A percentile compares a stretch with the other conserved stretches of the same genome.
Conservation (phyloP, 2,888 invertebrate genomes). For the Agrotis puta region DNA sequence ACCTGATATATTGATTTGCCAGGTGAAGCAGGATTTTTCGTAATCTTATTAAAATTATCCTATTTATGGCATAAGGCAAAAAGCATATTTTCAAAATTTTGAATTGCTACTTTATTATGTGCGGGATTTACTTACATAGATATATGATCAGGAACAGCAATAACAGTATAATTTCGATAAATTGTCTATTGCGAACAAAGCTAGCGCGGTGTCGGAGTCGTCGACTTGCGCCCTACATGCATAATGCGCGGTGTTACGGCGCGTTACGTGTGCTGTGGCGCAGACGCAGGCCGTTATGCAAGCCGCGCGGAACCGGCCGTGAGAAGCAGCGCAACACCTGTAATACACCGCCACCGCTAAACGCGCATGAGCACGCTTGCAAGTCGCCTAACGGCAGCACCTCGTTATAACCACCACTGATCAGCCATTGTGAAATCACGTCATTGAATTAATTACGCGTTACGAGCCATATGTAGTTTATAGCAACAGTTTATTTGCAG, state of each 20-base stretch:
- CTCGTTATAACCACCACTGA: constrained; percentile 62
- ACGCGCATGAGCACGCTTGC: constrained; percentile 72
- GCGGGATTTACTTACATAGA: constrained; percentile 18
- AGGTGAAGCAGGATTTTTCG: constrained; percentile 34
- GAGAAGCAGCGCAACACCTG: constrained; percentile 86
- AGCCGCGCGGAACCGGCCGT: constrained; percentile 84
- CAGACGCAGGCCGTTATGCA: constrained; percentile 83
- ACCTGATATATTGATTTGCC: constrained; percentile 56
- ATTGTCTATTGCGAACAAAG: constrained; percentile 54
- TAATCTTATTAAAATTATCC: constrained; percentile 3
- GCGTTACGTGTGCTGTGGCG: constrained; percentile 82
- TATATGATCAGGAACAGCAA: constrained; percentile 39
- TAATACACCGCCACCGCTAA: constrained; percentile 72
- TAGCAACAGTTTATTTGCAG: constrained; percentile 42
- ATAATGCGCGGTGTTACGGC: constrained; percentile 86
- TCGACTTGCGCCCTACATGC: constrained; percentile 84
- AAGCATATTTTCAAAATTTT: not conserved
- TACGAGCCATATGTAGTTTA: constrained; percentile 50
- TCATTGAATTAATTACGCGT: constrained; percentile 58
- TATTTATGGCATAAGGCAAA: not conserved
- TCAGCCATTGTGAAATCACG: constrained; percentile 66
- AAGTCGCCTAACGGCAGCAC: constrained; percentile 73
- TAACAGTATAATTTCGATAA: constrained; percentile 46
- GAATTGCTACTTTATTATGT: not conserved
- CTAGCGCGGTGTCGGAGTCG: constrained; percentile 51